Evolutionary conservation across 2,888 invertebrate species (phyloP), one percentile per base, ranked within the genome.

Genomic region (Aricia artaxerxes): DNA sequence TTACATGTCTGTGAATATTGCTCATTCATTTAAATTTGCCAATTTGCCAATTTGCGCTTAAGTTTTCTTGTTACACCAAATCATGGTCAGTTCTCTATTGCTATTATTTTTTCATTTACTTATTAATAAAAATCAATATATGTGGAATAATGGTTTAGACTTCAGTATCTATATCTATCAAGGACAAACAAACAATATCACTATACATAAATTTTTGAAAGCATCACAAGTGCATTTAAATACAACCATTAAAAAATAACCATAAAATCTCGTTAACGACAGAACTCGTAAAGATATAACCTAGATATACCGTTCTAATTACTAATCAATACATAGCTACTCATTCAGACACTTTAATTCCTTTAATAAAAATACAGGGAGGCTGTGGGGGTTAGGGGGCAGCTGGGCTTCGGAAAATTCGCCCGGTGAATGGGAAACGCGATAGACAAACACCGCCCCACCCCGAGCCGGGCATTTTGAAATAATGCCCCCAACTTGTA

Each of bases 361-460:
- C 88, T 90, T 93, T 93, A 93, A 88, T 94, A 93, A 94, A 94
- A 93, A 93, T 90, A 92, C 90, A 90, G 89, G 87, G 89, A 90
- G 90, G 87, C 87, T 87, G 88, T 87, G 88, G 83, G 87, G 85
- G 81, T 85, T 86, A 83, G 86, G 90, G 88, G 86, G 88, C 83
- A 89, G 91, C 89, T 90, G 91, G 91, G 92, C 92, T 90, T 93
- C 92, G 93, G 94, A 91, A 93, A 93, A 93, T 92, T 93, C 93
- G 91, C 92, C 93, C 92, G 88, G 89, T 93, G 93, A 93, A 93
- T 92, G 92, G 91, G 90, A 93, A 93, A 93, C 90, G 91, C 91
- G 91, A 92, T 94, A 94, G 94, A 94, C 93, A 94, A 94, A 93
- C 94, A 92, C 87, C 86, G 85, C 85, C 84, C 83, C 84, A 92